These are phyloP conservation scores for Myotis pilosus DNA, from an alignment of 2,797 vertebrate species.

Conservation along the genomic window DNA sequence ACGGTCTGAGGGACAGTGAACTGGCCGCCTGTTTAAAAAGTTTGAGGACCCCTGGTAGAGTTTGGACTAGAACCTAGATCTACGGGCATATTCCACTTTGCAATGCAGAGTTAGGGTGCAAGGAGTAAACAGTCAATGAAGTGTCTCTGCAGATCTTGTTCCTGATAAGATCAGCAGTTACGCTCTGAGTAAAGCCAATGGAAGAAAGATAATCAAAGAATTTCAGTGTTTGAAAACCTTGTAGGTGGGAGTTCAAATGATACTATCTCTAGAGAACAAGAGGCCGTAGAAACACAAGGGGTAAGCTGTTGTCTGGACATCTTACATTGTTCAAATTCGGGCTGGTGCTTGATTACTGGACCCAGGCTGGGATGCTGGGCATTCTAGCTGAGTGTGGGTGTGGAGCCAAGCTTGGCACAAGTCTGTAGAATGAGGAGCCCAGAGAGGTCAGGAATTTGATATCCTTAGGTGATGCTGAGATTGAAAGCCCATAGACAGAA, in stretches of 20 bases:
- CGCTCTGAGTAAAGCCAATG: not conserved
- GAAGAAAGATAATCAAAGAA: not conserved
- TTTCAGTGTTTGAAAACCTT: conserved; percentile 10
- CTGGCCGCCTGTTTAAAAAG: no score
- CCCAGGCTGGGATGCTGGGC: not conserved
- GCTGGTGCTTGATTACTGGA: not conserved
- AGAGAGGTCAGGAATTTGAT: not conserved
- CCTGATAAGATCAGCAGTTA: not conserved
- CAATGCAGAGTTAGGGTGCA: not conserved
- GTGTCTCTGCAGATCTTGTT: not conserved
- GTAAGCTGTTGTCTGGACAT: not conserved
- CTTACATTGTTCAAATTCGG: not conserved
- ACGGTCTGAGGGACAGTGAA: no score
- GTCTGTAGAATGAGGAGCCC: not conserved
- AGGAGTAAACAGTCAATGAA: not conserved
- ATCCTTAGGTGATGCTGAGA: not conserved
- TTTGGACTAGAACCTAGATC: not conserved
- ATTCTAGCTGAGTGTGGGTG: not conserved
- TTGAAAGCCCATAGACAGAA: not conserved
- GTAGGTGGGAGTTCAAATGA: not conserved
- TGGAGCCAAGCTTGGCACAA: not conserved
- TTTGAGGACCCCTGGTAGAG: not conserved
- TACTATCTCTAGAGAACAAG: not conserved
- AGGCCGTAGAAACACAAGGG: not conserved
- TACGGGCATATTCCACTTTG: not conserved